A percentile compares a stretch with the other conserved stretches of the same genome.
phyloP scores from a whole-genome alignment of 2,888 invertebrate species.

The Sphecodes monilicornis region DNA sequence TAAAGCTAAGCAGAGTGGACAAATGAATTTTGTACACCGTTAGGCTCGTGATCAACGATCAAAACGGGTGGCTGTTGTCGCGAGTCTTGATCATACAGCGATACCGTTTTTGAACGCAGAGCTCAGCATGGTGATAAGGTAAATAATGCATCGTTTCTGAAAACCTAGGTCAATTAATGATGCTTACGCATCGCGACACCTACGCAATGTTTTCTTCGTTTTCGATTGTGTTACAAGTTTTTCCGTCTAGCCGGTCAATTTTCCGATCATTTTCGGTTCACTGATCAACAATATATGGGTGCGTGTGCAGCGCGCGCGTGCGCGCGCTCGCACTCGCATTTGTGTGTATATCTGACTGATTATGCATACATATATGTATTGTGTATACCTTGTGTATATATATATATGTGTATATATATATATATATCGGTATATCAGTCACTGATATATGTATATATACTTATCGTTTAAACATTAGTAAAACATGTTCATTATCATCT shows the following conservation, averaged over 20 bases:
- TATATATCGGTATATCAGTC: neutral
- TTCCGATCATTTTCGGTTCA: conserved; percentile 19
- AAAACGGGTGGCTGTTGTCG: conserved; percentile 76
- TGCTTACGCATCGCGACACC: conserved; percentile 36
- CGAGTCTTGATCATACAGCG: conserved; percentile 77
- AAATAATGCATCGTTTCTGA: conserved; percentile 60
- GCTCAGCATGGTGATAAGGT: conserved; percentile 83
- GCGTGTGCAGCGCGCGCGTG: conserved; percentile 5
- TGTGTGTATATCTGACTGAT: neutral
- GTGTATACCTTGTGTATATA: no score
- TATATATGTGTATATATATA: neutral
- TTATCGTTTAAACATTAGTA: neutral
- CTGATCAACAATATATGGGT: conserved; percentile 8
- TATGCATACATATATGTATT: no score
- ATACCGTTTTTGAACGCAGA: conserved; percentile 81
- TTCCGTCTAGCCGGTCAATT: neutral
- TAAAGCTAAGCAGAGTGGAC: conserved; percentile 53
- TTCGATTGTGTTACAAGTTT: neutral
- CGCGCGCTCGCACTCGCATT: neutral
- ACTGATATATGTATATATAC: neutral
- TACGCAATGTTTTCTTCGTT: neutral
- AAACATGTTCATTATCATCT: neutral
- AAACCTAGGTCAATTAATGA: conserved; percentile 57
- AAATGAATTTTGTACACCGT: conserved; percentile 63
- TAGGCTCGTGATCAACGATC: conserved; percentile 51